A percentile compares a stretch with the other conserved stretches of the same genome.
Evolutionary conservation across 2,888 invertebrate genomes (phyloP).

Genomic region (Spialia ferax): DNA sequence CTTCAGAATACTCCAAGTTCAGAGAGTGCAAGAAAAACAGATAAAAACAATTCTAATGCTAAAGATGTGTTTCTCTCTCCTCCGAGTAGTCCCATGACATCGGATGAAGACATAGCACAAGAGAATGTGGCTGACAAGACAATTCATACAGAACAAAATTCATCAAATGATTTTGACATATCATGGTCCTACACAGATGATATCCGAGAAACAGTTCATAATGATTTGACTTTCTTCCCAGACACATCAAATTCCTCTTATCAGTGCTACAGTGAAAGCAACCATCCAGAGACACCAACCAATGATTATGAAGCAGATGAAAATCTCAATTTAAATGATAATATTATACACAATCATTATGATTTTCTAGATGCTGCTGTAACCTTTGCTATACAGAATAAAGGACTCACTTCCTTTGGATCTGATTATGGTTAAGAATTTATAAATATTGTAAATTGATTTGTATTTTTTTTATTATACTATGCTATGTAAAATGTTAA

Average conservation of each 20-base stretch:
- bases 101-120: constrained; percentile 55
- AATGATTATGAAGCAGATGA: constrained; percentile 55
- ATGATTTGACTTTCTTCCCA: constrained; percentile 57
- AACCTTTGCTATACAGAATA: constrained; percentile 91
- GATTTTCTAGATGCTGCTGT: constrained; percentile 91
- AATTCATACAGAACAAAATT: constrained; percentile 50
- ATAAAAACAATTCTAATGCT: constrained; percentile 34
- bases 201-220: constrained; percentile 51
- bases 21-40: constrained; percentile 46
- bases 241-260: constrained; percentile 58
- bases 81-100: constrained; percentile 56
- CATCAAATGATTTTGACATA: constrained; percentile 57
- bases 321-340: constrained; percentile 53
- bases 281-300: constrained; percentile 52
- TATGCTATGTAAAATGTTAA: constrained; percentile 26
- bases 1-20: constrained; percentile 78
- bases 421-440: constrained; percentile 73
- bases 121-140: constrained; percentile 44
- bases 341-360: constrained; percentile 62
- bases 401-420: constrained; percentile 87
- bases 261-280: constrained; percentile 58
- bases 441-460: constrained; percentile 1
- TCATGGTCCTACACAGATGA: constrained; percentile 58
- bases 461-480: constrained; percentile 13
- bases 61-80: constrained; percentile 53